Percentiles rank a stretch among this genome's conserved stretches.
Conservation (phyloP, 2,888 invertebrate species). For the Mechanitis messenoides region DNA sequence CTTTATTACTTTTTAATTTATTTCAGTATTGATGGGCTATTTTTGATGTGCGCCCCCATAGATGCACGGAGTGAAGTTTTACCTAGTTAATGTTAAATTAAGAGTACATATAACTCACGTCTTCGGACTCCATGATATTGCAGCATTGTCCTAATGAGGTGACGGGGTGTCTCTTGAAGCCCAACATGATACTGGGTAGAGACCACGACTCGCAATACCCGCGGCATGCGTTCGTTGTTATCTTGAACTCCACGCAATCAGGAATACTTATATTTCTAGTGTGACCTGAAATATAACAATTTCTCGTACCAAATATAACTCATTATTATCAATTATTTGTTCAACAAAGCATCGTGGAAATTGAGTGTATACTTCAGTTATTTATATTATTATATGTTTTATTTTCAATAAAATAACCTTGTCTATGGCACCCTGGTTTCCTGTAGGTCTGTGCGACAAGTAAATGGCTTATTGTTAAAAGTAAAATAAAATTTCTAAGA, state of each 20-base stretch:
- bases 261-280: constrained; percentile 88
- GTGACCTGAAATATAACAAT: constrained; percentile 75
- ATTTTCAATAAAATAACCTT: constrained; percentile 73
- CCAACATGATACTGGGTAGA: constrained; percentile 81
- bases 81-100: constrained; percentile 1
- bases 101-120: constrained; percentile 70
- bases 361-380: background rate
- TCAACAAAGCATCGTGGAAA: no score
- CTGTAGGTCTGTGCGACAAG: constrained; percentile 77
- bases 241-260: constrained; percentile 88
- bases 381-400: constrained; percentile 4
- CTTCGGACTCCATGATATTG: constrained; percentile 92
- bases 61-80: no score
- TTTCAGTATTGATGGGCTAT: no score
- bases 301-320: constrained; percentile 2
- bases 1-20: no score
- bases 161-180: constrained; percentile 77
- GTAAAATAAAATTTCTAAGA: constrained; percentile 47
- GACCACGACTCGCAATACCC: constrained; percentile 93
- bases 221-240: constrained; percentile 91
- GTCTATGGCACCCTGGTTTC: constrained; percentile 87
- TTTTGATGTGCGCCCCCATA: no score
- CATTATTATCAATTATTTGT: background rate
- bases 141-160: constrained; percentile 92
- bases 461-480: constrained; percentile 58